Conservation (phyloP, 2,797 vertebrate genomes). For the Fringilla coelebs region DNA sequence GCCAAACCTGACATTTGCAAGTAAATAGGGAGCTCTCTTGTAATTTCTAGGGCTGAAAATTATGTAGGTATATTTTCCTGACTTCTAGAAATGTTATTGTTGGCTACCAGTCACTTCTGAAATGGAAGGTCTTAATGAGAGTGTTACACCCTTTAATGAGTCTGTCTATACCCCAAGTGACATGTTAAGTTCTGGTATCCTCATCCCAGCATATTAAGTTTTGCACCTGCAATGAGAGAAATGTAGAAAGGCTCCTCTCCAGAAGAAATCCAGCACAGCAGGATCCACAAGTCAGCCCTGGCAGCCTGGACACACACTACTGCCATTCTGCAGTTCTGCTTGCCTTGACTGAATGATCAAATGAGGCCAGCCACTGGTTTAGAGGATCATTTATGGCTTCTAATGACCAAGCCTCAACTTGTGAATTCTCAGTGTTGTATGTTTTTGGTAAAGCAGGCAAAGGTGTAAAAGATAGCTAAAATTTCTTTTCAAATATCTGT, state of each 20-base stretch:
- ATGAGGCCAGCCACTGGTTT: not conserved
- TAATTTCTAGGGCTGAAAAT: not conserved
- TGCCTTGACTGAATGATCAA: not conserved
- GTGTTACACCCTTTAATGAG: not conserved
- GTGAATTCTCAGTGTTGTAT: not conserved
- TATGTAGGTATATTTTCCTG: not conserved
- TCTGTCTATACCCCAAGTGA: not conserved
- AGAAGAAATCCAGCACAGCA: not conserved
- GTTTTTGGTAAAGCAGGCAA: slow-evolving; percentile 6
- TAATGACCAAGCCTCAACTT: not conserved
- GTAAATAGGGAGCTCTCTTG: not conserved
- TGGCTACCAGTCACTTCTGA: slow-evolving; percentile 8
- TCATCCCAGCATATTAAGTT: not conserved
- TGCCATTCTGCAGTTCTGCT: not conserved
- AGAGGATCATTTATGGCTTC: slow-evolving; percentile 1
- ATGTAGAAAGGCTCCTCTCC: not conserved
- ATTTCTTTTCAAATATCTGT: slow-evolving; percentile 4
- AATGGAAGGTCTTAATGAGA: not conserved
- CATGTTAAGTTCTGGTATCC: not conserved
- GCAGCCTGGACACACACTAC: not conserved
- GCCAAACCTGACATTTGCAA: not conserved
- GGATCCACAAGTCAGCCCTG: not conserved
- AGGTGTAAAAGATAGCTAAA: slow-evolving; percentile 29
- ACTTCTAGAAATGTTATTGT: not conserved
- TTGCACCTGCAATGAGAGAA: not conserved